Conservation (phyloP, 2,888 invertebrate genomes). For the Entomobrya proxima region DNA sequence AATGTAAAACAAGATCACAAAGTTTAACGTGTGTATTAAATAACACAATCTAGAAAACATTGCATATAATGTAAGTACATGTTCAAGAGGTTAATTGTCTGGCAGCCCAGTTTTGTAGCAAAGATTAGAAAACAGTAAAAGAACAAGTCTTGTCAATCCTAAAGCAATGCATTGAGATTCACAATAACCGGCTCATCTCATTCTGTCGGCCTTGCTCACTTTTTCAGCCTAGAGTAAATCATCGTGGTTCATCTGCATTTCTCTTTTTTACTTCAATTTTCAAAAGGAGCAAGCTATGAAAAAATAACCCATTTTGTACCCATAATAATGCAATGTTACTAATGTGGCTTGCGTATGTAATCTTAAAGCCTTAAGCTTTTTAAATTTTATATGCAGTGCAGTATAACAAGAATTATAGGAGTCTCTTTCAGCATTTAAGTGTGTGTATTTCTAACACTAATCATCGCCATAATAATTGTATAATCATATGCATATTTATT, state of each 20-base stretch:
- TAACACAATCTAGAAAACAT: no score
- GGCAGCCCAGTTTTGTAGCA: no score
- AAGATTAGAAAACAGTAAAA: no score
- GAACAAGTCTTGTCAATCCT: conserved; percentile 10
- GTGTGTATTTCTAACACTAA: conserved; percentile 14
- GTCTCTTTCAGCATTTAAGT: no score
- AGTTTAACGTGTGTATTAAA: no score
- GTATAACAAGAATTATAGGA: no score
- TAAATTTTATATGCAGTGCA: background rate
- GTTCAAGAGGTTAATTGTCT: no score
- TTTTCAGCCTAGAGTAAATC: conserved; percentile 10
- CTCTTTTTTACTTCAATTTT: conserved; percentile 38
- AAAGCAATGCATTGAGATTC: background rate
- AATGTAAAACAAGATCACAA: background rate
- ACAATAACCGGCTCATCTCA: conserved; percentile 20
- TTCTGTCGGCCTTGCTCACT: conserved; percentile 14
- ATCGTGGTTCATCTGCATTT: conserved; percentile 25
- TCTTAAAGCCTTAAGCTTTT: background rate
- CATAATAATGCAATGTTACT: background rate
- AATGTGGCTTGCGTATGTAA: background rate
- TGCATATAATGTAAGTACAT: no score
- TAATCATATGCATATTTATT: conserved; percentile 59
- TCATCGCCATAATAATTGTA: background rate
- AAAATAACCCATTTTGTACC: no score
- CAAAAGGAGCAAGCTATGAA: conserved; percentile 13